Evolutionary conservation across 2,888 invertebrate species (phyloP), one percentile per base, ranked within the genome.

Genomic region (Syrphus vitripennis): DNA sequence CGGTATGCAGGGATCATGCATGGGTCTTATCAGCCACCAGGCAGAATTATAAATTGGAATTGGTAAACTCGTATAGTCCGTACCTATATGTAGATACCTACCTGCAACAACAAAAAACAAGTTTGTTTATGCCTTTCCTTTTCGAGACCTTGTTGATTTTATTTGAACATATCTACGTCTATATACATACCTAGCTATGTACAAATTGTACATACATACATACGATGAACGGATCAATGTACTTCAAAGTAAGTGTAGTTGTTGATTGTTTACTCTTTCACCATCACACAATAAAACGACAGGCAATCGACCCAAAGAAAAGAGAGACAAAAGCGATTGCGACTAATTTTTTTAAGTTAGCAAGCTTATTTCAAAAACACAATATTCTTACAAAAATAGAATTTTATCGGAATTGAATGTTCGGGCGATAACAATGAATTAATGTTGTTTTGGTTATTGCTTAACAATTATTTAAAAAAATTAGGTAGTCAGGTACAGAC

Each of bases 181-280:
- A 26, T 14, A 10, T 40, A 16, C 12, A 12, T 12, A 48, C 34
- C 12, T 34, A n/a, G n/a, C n/a, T n/a, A n/a, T n/a, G 10, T 37
- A 12, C 37, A 14, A 14, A 9, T 37, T 45, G 63, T 59, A n/a
- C n/a, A 45, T 45, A 9, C 40, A 16, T 19, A 63, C 53, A 37
- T 40, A 45, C 45, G 75, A 14, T 72, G 59, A 59, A 40, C 84
- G 80, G 80, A 84, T 80, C 84, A 84, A 84, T 53, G 84, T 67
- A 84, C 84, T 76, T 80, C 24, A 34, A n/a, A 42, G 57, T 65
- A 71, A 71, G 59, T 59, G 59, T 37, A 78, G 65, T 67, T 31
- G 16, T 16, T 19, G 48, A 67, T 21, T 67, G 31, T 67, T 48
- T 67, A 31, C 21, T 21, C 12, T 37, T 61, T 26, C 12, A 63